These are phyloP conservation scores for Parauchenoglanis ngamensis DNA, from an alignment of 2,797 vertebrate species.

Conservation along the genomic window DNA sequence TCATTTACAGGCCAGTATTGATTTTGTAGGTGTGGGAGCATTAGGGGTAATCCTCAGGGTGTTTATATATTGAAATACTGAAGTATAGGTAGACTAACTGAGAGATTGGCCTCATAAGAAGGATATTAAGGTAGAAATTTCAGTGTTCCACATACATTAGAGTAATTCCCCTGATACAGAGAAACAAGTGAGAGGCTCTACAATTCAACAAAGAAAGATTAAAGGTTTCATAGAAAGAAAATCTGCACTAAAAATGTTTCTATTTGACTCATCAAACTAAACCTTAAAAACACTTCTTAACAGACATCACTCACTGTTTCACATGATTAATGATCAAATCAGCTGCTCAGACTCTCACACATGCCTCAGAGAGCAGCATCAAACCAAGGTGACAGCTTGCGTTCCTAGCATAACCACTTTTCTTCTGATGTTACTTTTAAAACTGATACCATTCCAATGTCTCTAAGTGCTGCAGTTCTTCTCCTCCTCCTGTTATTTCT, in stretches of 20 bases:
- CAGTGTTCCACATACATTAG: neutral
- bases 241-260: neutral
- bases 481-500: constrained; percentile 64
- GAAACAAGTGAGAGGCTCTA: neutral
- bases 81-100: neutral
- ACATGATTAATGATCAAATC: neutral
- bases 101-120: neutral
- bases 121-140: neutral
- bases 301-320: neutral
- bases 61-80: constrained; percentile 12
- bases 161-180: neutral
- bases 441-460: constrained; percentile 27
- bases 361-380: neutral
- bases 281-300: neutral
- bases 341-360: constrained; percentile 8
- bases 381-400: neutral
- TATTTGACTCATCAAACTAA: neutral
- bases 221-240: neutral
- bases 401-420: neutral
- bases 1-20: constrained; percentile 52
- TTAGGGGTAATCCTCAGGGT: constrained; percentile 60
- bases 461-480: constrained; percentile 11
- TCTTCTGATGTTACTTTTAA: constrained; percentile 11
- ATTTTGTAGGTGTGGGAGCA: constrained; percentile 55
- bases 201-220: neutral